These are phyloP conservation scores for Centropyge bicolor DNA, from an alignment of 2,797 vertebrate genomes.

Conservation along the genomic window DNA sequence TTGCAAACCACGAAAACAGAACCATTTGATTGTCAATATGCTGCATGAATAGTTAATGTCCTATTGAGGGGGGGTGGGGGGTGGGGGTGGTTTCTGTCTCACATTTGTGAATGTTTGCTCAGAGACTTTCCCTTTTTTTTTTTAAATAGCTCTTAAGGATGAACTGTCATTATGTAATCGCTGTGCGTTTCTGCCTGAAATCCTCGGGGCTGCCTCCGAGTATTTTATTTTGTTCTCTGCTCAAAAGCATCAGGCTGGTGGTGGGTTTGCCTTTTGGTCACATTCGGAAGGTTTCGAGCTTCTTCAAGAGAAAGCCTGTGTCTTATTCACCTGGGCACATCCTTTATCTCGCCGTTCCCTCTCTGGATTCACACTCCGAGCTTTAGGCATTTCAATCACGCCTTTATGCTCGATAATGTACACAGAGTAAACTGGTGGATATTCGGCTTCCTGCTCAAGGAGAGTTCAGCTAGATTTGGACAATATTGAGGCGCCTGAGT, in stretches of 20 bases:
- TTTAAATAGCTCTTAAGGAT: constrained; percentile 72
- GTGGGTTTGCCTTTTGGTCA: constrained; percentile 54
- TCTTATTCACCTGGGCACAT: constrained; percentile 55
- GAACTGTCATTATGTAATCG: constrained; percentile 73
- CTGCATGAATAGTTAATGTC: constrained; percentile 76
- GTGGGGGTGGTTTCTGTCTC: constrained; percentile 61
- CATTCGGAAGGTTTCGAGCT: constrained; percentile 42
- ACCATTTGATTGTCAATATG: constrained; percentile 63
- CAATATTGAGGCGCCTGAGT: not conserved
- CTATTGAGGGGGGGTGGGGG: constrained; percentile 55
- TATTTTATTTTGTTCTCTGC: constrained; percentile 59
- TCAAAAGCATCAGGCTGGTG: constrained; percentile 23
- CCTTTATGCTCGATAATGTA: constrained; percentile 21
- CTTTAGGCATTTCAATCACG: constrained; percentile 39
- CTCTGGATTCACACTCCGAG: constrained; percentile 46
- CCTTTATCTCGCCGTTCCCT: constrained; percentile 30
- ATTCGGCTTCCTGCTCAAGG: constrained; percentile 2
- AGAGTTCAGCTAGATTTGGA: not conserved
- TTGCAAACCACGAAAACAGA: constrained; percentile 49
- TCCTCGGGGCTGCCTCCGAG: constrained; percentile 64
- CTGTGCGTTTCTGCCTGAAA: constrained; percentile 45
- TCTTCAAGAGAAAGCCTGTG: constrained; percentile 35
- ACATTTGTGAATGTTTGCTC: constrained; percentile 67
- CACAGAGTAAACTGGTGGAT: constrained; percentile 13
- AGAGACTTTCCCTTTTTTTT: constrained; percentile 54